Conservation (phyloP, 64 coral and sea anemone species). For the Exaiptasia diaphana region DNA sequence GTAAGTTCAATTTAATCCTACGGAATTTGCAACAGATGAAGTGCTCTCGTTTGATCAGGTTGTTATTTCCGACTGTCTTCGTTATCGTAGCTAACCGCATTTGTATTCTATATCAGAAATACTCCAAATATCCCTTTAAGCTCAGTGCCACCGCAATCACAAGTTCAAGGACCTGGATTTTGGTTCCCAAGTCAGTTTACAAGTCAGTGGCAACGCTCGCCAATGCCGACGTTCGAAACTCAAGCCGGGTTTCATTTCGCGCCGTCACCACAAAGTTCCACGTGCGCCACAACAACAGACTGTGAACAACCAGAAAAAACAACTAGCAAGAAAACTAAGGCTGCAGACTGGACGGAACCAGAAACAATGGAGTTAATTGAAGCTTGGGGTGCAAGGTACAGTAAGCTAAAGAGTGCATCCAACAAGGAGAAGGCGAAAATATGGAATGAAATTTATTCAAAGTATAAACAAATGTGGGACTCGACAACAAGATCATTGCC, state of each 20-base stretch:
- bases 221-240: no score
- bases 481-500: constrained; percentile 17
- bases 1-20: no score
- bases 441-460: constrained; percentile 59
- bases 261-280: not conserved
- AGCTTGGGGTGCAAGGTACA: constrained; percentile 35
- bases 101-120: no score
- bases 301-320: not conserved
- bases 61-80: no score
- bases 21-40: no score
- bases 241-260: not conserved
- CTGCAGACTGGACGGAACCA: constrained; percentile 25
- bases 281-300: not conserved
- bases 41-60: no score
- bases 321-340: constrained; percentile 20
- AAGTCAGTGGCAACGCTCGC: no score
- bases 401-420: constrained; percentile 20
- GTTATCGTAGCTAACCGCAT: no score
- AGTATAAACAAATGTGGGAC: constrained; percentile 27
- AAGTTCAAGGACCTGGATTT: no score
- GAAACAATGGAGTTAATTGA: constrained; percentile 35
- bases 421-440: constrained; percentile 21
- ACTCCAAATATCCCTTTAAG: no score
- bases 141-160: no score
- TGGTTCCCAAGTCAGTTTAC: no score